These are phyloP conservation scores for Caenorhabditis macrosperma DNA, from an alignment of 2,888 invertebrate genomes.

Conservation along the genomic window DNA sequence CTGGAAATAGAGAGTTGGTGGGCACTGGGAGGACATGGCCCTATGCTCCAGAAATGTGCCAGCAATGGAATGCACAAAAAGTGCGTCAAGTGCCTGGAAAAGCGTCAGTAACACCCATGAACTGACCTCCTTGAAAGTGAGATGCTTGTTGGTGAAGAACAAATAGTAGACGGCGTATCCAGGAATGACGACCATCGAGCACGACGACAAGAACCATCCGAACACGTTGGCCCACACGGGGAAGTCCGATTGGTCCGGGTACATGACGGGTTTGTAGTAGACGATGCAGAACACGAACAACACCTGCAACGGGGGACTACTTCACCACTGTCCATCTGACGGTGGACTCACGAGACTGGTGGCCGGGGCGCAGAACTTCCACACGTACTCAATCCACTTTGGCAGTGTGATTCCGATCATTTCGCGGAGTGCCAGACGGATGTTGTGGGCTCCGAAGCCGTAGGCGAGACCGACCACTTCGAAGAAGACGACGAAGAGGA, in stretches of 20 bases:
- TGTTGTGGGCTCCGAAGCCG: conserved; percentile 86
- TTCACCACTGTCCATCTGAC: neutral
- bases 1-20: conserved; percentile 54
- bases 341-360: conserved; percentile 85
- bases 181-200: conserved; percentile 91
- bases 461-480: conserved; percentile 92
- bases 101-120: no score
- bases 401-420: conserved; percentile 90
- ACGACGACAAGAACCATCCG: conserved; percentile 85
- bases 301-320: conserved; percentile 82
- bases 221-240: conserved; percentile 82
- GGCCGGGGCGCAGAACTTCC: conserved; percentile 90
- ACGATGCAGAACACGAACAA: conserved; percentile 90
- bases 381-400: conserved; percentile 89
- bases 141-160: conserved; percentile 74
- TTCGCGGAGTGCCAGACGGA: conserved; percentile 88
- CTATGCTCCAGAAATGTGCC: no score
- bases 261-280: conserved; percentile 87
- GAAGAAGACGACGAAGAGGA: conserved; percentile 92
- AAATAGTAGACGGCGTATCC: conserved; percentile 88
- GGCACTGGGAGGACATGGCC: neutral
- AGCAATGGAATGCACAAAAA: no score
- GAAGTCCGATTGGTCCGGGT: conserved; percentile 86
- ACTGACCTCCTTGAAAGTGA: conserved; percentile 69
- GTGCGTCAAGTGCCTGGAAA: no score